Conservation (phyloP, 37 sponge, comb jelly and placozoan genomes). For the Halichondria panicea region DNA sequence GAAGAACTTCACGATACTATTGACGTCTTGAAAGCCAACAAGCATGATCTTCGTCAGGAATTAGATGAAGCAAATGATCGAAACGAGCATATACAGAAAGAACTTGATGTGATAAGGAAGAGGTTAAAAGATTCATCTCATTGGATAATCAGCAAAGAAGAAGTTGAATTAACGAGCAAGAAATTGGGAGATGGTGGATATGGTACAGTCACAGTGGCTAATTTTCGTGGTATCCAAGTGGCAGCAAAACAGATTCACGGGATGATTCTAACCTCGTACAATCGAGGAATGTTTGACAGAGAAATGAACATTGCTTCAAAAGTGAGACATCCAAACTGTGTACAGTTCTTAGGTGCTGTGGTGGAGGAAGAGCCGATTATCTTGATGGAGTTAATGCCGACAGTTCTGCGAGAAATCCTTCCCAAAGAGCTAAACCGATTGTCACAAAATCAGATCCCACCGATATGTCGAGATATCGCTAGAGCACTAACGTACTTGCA, state of each 20-base stretch:
- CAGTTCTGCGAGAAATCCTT: conserved; percentile 44
- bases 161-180: no score
- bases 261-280: conserved; percentile 19
- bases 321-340: conserved; percentile 64
- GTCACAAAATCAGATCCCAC: neutral
- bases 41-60: no score
- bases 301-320: conserved; percentile 47
- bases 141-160: no score
- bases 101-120: no score
- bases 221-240: conserved; percentile 48
- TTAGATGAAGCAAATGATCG: no score
- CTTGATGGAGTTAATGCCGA: conserved; percentile 69
- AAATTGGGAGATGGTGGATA: conserved; percentile 51
- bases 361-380: no score
- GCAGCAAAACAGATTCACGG: conserved; percentile 62
- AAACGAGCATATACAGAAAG: no score
- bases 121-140: no score
- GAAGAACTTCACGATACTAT: no score
- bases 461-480: conserved; percentile 46
- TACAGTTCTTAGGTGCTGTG: conserved; percentile 71
- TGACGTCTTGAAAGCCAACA: no score
- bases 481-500: conserved; percentile 76
- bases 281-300: conserved; percentile 25
- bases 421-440: conserved; percentile 7
- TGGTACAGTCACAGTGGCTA: conserved; percentile 46